Conservation (phyloP, 1,140 invertebrate species). For the Oncopodura yosiiana region DNA sequence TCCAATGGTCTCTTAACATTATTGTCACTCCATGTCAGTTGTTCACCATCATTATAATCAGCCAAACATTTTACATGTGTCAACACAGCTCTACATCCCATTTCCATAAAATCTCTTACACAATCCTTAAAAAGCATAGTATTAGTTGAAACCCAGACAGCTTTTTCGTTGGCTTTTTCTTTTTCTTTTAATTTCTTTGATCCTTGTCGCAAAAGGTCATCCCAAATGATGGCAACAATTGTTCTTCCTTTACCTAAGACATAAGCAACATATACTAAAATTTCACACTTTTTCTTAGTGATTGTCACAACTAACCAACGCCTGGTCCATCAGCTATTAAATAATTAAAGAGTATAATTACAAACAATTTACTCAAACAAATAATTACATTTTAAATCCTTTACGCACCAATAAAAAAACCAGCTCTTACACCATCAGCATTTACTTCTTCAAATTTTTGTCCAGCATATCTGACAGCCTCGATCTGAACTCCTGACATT, state of each 20-base stretch:
- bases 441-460: constrained; percentile 50
- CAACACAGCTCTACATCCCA: no score
- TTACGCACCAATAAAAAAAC: constrained; percentile 51
- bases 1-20: constrained; percentile 36
- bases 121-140: constrained; percentile 56
- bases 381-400: background rate
- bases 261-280: constrained; percentile 55
- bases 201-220: constrained; percentile 54
- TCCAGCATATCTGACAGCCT: constrained; percentile 53
- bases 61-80: no score
- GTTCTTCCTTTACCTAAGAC: constrained; percentile 59
- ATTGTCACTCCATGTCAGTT: constrained; percentile 41
- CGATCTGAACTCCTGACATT: constrained; percentile 55
- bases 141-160: constrained; percentile 56
- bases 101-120: constrained; percentile 54
- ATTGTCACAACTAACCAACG: background rate
- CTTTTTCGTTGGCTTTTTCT: no score
- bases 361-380: background rate
- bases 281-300: background rate
- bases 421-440: constrained; percentile 50
- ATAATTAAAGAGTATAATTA: no score
- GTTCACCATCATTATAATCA: constrained; percentile 50
- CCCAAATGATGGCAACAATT: constrained; percentile 55
- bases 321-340: no score
- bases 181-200: no score